Base-by-base conservation (phyloP, 2,888 invertebrate species). In the Plagodis pulveraria region DNA sequence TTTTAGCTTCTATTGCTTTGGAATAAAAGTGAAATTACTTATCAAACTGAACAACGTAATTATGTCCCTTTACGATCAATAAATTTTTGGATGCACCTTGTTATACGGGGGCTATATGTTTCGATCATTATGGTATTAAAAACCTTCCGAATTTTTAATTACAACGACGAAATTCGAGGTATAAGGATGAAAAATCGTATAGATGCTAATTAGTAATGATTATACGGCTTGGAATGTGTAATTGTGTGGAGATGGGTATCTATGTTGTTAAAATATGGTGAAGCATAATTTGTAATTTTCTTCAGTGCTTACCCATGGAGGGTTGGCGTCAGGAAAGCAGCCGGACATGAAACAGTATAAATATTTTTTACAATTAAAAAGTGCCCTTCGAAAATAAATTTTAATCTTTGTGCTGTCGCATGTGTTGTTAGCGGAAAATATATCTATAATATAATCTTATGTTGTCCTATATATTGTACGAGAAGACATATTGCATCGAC, bases 191-290 rank as follows among this genome's bases (percentile, higher is more conserved):
- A 42, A 22, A 40, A 12, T 35, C 50, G 34, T 42, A 59, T 66
- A 73, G 71, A 73, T 71, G 70, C 66, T 72, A 59, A 69, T 65
- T 64, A 55, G 22, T 53, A 49, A 4, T 8, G 59, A 50, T 42
- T 59, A 49, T 59, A 36, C 9, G n/a, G 50, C 56, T 40, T 32
- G 49, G 48, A 44, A 35, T 41, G 50, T 47, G 34, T 49, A 7
- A 54, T 58, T 54, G 41, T 9, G 11, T 43, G 32, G 45, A 44
- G 41, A 49, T 41, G 12, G 43, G 12, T 9, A 49, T 10, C 49
- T 10, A 41, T 40, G 7, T 50, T 6, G n/a, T 50, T 36, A 50
- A 40, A 40, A 41, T 44, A n/a, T 9, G 9, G 9, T 22, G 22
- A 22, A 22, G 22, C 2, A 1, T 22, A 22, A 22, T 22, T 22